Percentiles rank a stretch among this genome's conserved stretches.
phyloP scores from a whole-genome alignment of 2,113 vertebrate genomes.

The Plecturocebus donacophilus region DNA sequence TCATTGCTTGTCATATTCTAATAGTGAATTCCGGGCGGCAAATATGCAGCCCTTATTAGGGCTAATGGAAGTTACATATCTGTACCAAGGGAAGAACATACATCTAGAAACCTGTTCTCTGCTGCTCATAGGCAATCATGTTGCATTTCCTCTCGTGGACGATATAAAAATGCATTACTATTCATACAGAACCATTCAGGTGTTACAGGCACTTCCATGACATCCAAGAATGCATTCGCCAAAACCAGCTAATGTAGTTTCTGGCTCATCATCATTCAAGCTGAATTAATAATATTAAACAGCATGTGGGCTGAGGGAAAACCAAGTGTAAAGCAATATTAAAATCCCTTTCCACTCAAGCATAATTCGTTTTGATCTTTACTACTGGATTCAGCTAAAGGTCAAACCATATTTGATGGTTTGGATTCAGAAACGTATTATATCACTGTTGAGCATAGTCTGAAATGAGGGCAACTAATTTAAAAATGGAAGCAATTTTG shows the following conservation, averaged over 20 bases:
- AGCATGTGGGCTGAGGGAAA: constrained; percentile 51
- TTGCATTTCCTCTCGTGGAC: not conserved
- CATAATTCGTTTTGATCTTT: constrained; percentile 71
- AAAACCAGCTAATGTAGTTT: constrained; percentile 41
- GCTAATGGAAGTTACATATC: not conserved
- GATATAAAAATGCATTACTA: constrained; percentile 60
- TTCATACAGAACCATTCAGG: constrained; percentile 60
- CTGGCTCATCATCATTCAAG: not conserved
- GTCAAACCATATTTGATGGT: constrained; percentile 46
- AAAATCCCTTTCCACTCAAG: constrained; percentile 52
- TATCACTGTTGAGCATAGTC: constrained; percentile 13
- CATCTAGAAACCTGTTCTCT: constrained; percentile 30
- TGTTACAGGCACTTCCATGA: not conserved
- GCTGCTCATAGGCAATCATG: not conserved
- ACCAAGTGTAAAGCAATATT: constrained; percentile 35
- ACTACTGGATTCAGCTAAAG: constrained; percentile 61
- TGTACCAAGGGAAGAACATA: constrained; percentile 7
- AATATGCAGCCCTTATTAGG: not conserved
- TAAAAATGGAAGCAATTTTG: constrained; percentile 63
- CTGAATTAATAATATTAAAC: constrained; percentile 67
- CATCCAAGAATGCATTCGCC: constrained; percentile 31
- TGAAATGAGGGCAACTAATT: constrained; percentile 54
- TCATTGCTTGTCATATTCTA: not conserved
- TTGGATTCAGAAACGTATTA: constrained; percentile 50
- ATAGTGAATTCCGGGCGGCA: constrained; percentile 8